Percentiles rank a stretch among this genome's conserved stretches.
These are phyloP conservation scores for Emydura subglobosa DNA, from an alignment of 2,113 vertebrate genomes.

Conservation along the genomic window DNA sequence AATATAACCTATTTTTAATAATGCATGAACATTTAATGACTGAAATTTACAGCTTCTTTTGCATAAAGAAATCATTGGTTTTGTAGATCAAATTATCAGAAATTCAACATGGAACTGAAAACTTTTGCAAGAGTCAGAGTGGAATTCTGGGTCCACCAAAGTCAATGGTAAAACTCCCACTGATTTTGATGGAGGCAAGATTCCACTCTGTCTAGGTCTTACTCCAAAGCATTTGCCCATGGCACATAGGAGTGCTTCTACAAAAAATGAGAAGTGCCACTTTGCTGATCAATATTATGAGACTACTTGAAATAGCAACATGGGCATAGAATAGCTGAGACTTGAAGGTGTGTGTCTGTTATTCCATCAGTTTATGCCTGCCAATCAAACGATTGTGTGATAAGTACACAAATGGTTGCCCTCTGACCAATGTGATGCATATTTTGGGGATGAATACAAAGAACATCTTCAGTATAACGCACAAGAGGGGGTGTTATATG, in stretches of 20 bases:
- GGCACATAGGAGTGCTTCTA: background rate
- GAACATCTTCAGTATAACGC: background rate
- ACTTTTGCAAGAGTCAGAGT: background rate
- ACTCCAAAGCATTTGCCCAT: background rate
- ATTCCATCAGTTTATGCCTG: background rate
- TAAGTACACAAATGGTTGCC: background rate
- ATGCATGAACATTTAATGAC: constrained; percentile 41
- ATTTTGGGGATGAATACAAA: background rate
- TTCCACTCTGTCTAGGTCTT: background rate
- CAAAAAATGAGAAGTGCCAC: background rate
- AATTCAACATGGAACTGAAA: constrained; percentile 2
- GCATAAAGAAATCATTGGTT: constrained; percentile 27
- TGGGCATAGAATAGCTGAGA: background rate
- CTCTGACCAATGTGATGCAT: background rate
- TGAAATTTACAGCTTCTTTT: constrained; percentile 40
- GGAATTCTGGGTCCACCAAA: background rate
- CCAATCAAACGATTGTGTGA: rapidly evolving
- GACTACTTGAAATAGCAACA: background rate
- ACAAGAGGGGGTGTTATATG: background rate
- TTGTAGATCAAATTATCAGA: constrained; percentile 49
- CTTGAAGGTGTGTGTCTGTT: rapidly evolving
- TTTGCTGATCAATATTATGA: background rate
- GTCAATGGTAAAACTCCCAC: background rate
- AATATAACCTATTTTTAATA: constrained; percentile 70
- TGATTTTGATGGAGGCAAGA: background rate